Evolutionary conservation across 2,888 invertebrate genomes (phyloP), one percentile per base, ranked within the genome.

Genomic region (Chrysolina haemoptera): DNA sequence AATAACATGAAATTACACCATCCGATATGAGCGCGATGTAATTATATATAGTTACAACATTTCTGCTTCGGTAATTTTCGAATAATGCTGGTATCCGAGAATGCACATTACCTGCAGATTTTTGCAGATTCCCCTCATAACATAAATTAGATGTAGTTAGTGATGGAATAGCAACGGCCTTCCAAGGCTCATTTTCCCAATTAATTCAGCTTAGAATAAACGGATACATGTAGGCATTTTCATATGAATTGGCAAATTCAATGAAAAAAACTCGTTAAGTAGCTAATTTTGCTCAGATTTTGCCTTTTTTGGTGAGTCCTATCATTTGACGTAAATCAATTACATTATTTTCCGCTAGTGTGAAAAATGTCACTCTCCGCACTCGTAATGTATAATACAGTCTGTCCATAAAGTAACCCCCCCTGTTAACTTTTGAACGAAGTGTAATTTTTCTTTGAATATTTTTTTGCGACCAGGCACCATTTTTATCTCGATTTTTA

Each of bases 11-110:
- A 59, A 27, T 59, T 35, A 59, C 59, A 59, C 22, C 27, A 27
- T 59, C 59, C 27, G 35, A 59, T 59, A n/a, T 16, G 27, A 27
- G n/a, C 35, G 11, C n/a, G 35, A n/a, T 27, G 14, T 59, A 59
- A 59, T 59, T 59, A 14, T 27, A 59, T 35, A 35, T 59, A 59
- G 59, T 59, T 59, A 59, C 1, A 59, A 59, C 27, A 59, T 22
- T 59, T 59, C 59, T 59, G 59, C 59, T 22, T 59, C 59, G 59
- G 59, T 27, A n/a, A 59, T 59, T 59, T 27, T 59, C n/a, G 35
- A 59, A 27, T 59, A 35, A 59, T 59, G 35, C 22, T 59, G 20
- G 35, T 59, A 35, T 59, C n/a, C 27, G 59, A 53, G 53, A 53
- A 22, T 53, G 53, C 53, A 22, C 12, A 53, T 53, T 53, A 53